These are phyloP conservation scores for Astropecten irregularis DNA, from an alignment of 53 echinoderm and acorn worm species.

Conservation along the genomic window DNA sequence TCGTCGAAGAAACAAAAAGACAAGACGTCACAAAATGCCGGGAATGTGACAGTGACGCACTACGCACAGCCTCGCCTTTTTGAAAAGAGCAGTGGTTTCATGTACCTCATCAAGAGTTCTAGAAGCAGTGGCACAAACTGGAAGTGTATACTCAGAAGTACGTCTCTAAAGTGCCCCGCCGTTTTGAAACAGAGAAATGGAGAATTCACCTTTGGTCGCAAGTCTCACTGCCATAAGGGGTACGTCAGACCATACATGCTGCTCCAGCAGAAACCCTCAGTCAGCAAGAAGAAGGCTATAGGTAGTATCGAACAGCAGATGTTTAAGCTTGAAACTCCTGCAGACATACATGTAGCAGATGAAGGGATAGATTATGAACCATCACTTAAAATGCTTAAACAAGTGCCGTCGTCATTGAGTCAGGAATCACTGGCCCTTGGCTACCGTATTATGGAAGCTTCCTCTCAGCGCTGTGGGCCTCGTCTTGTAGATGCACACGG, in stretches of 20 bases:
- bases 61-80: constrained; percentile 25
- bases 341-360: too few species aligned
- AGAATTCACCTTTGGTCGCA: not conserved
- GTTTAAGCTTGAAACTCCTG: too few species aligned
- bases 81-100: constrained; percentile 9
- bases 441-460: constrained; percentile 6
- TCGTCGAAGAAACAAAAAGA: not conserved
- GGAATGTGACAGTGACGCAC: not conserved
- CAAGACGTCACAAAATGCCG: not conserved
- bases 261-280: too few species aligned
- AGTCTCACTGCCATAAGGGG: constrained; percentile 31
- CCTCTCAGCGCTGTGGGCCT: constrained; percentile 17
- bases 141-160: constrained; percentile 16
- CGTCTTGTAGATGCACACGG: constrained; percentile 31
- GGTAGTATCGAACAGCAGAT: too few species aligned
- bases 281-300: too few species aligned
- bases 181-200: not conserved
- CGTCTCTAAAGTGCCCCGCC: constrained; percentile 4
- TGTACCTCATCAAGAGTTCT: not conserved
- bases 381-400: too few species aligned
- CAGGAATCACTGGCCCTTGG: not conserved
- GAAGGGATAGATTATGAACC: too few species aligned
- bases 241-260: not conserved
- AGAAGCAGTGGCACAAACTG: not conserved
- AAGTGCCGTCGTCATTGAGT: not conserved